phyloP scores from a whole-genome alignment of 1,140 invertebrate species.

The Trissolcus basalis region DNA sequence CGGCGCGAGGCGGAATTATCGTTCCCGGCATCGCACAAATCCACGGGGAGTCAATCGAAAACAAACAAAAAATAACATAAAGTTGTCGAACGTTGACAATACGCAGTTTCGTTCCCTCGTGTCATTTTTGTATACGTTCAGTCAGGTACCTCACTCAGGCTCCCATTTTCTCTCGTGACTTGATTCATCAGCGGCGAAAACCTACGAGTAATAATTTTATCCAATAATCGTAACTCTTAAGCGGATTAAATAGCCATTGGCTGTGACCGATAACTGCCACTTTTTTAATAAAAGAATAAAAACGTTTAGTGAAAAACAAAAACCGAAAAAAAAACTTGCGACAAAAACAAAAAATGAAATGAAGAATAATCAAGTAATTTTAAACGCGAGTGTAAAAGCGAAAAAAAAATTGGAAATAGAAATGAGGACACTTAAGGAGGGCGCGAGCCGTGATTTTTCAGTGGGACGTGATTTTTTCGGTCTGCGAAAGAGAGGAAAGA shows the following conservation, averaged over 20 bases:
- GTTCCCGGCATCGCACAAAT: conserved; percentile 4
- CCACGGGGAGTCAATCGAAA: background rate
- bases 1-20: conserved; percentile 14
- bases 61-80: background rate
- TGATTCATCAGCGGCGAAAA: too few relatives aligned
- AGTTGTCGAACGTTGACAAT: background rate
- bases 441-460: too few relatives aligned
- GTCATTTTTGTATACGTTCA: too few relatives aligned
- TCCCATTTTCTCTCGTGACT: conserved; percentile 28
- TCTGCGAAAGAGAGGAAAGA: too few relatives aligned
- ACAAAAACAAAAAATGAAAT: conserved; percentile 13
- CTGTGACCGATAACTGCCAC: conserved; percentile 77
- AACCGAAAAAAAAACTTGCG: conserved; percentile 25
- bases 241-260: conserved; percentile 75
- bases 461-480: too few relatives aligned
- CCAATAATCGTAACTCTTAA: conserved; percentile 23
- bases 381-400: too few relatives aligned
- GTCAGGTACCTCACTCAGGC: conserved; percentile 17
- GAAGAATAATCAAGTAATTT: conserved; percentile 2
- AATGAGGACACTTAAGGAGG: too few relatives aligned
- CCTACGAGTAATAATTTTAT: background rate
- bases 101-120: too few relatives aligned
- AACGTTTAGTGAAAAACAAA: conserved; percentile 44
- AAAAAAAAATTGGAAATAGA: too few relatives aligned
- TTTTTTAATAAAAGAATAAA: conserved; percentile 68